Percentiles rank a stretch among this genome's conserved stretches.
phyloP scores from a whole-genome alignment of 2,888 invertebrate genomes.

The Sinhomidia bicolor region DNA sequence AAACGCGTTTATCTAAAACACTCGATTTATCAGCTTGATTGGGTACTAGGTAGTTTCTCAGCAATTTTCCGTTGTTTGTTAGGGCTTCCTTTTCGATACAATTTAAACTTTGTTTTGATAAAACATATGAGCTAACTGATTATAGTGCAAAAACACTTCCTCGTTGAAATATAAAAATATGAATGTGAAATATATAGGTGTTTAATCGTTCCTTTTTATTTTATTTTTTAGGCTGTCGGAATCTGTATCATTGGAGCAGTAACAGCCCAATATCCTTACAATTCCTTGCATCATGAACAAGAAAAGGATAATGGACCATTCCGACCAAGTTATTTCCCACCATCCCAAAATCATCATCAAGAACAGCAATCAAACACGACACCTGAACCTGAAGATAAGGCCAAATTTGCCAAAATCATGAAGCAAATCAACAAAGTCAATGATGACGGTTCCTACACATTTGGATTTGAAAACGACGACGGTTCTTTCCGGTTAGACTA shows the following conservation, averaged over 20 bases:
- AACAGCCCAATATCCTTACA: conserved; percentile 62
- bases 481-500: conserved; percentile 88
- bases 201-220: background rate
- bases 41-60: no score
- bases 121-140: no score
- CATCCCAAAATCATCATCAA: background rate
- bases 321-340: conserved; percentile 31
- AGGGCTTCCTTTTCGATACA: no score
- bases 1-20: no score
- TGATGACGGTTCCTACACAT: conserved; percentile 92
- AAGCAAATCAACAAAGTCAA: conserved; percentile 91
- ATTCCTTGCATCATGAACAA: conserved; percentile 45
- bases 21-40: no score
- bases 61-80: no score
- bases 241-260: conserved; percentile 63
- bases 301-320: conserved; percentile 43
- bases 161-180: no score
- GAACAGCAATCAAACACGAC: conserved; percentile 35
- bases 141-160: no score
- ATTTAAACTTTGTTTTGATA: no score
- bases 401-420: conserved; percentile 87
- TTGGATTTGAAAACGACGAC: conserved; percentile 92
- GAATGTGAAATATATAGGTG: background rate
- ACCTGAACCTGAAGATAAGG: conserved; percentile 37
- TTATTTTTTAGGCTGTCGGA: conserved; percentile 53